Evolutionary conservation across 2,113 vertebrate species (phyloP).

Genomic region (Notothenia rossii): DNA sequence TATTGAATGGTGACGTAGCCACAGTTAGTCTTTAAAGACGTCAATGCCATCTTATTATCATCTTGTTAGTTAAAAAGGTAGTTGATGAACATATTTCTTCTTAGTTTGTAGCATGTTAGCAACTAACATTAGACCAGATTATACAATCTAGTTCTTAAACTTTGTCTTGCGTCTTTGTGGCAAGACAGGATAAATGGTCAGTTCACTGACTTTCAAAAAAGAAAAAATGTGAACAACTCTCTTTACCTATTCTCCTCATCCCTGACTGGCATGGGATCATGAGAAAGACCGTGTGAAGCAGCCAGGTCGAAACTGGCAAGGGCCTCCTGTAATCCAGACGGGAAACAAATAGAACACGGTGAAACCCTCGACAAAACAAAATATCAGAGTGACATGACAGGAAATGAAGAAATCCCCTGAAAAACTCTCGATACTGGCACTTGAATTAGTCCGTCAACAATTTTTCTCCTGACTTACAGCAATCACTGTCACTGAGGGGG

Average conservation of each 20-base stretch:
- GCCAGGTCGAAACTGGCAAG: slow-evolving; percentile 75
- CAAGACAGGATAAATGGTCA: background rate
- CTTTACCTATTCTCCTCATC: slow-evolving; percentile 75
- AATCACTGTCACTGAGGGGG: slow-evolving; percentile 60
- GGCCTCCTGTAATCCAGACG: slow-evolving; percentile 83
- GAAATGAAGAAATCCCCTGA: slow-evolving; percentile 56
- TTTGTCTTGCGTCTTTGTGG: background rate
- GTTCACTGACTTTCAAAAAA: background rate
- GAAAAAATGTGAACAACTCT: background rate
- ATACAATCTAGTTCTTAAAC: background rate
- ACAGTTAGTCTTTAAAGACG: too few species aligned
- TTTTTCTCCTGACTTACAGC: slow-evolving; percentile 56
- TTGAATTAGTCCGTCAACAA: slow-evolving; percentile 66
- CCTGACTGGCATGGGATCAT: slow-evolving; percentile 76
- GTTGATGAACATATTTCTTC: too few species aligned
- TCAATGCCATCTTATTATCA: too few species aligned
- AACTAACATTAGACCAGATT: background rate
- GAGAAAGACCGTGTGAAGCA: slow-evolving; percentile 69
- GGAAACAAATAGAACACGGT: slow-evolving; percentile 42
- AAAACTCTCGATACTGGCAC: slow-evolving; percentile 51
- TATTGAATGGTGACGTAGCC: too few species aligned
- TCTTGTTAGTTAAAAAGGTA: too few species aligned
- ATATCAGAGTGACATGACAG: slow-evolving; percentile 44
- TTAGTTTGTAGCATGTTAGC: background rate
- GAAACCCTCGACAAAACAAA: slow-evolving; percentile 24